Percentiles rank a stretch among this genome's conserved stretches.
phyloP scores from a whole-genome alignment of 2,888 invertebrate species.

The Ethmia dodecea region DNA sequence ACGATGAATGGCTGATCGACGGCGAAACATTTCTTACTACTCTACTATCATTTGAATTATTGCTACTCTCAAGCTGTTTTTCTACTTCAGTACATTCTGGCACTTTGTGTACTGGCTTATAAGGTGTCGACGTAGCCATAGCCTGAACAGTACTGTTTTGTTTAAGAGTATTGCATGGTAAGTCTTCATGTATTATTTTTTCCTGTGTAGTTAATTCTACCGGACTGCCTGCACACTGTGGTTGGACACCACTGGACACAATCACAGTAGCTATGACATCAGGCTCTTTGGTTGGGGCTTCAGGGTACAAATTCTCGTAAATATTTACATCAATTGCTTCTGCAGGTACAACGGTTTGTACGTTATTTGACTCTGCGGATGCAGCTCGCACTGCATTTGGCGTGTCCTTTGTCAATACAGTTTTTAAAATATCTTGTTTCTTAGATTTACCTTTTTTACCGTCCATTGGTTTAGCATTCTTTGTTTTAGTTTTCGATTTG shows the following conservation, averaged over 20 bases:
- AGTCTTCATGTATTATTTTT: too few relatives aligned
- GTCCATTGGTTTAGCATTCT: background rate
- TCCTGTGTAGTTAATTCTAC: too few relatives aligned
- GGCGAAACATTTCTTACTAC: conserved; percentile 14
- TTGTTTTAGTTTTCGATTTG: conserved; percentile 1
- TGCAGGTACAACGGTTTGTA: background rate
- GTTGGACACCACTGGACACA: conserved; percentile 49
- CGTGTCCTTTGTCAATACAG: conserved; percentile 1
- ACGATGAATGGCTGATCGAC: background rate
- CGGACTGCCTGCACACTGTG: too few relatives aligned
- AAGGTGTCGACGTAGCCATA: conserved; percentile 59
- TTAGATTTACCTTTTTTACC: too few relatives aligned
- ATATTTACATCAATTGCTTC: background rate
- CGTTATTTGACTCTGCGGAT: background rate
- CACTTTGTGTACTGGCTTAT: too few relatives aligned
- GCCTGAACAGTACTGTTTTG: conserved; percentile 28
- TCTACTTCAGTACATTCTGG: too few relatives aligned
- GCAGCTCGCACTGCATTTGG: background rate
- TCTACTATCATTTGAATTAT: conserved; percentile 19
- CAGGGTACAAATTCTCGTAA: background rate
- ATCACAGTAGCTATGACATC: conserved; percentile 45
- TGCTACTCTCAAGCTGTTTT: conserved; percentile 19
- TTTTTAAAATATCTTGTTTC: too few relatives aligned
- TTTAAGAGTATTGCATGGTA: background rate
- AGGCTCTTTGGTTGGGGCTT: conserved; percentile 19